Evolutionary conservation across 1,140 invertebrate genomes (phyloP).

Genomic region (Thereuonema tuberculata): DNA sequence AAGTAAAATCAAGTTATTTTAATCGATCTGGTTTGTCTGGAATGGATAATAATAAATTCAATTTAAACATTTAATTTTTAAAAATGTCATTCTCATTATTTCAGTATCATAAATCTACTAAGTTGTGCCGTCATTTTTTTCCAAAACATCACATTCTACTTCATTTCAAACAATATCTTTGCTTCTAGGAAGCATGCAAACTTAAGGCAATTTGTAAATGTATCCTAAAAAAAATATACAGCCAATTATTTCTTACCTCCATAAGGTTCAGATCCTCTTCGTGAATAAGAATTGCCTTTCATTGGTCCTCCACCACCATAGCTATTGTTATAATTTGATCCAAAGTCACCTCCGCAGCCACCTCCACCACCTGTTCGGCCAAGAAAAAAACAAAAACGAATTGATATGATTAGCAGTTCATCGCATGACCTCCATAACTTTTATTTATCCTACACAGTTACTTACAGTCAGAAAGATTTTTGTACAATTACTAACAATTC

Average conservation of each 20-base stretch:
- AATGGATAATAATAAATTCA: no score
- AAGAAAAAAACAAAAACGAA: background rate
- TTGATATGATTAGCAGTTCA: background rate
- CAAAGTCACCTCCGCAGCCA: background rate
- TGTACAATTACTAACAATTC: background rate
- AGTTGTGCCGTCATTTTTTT: no score
- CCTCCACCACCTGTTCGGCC: background rate
- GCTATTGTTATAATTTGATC: background rate
- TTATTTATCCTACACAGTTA: background rate
- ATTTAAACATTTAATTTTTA: no score
- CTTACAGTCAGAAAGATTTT: background rate
- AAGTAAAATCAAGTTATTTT: no score
- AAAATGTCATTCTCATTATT: no score
- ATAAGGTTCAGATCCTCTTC: background rate
- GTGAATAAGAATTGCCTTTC: background rate
- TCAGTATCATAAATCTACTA: no score
- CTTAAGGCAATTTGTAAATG: background rate
- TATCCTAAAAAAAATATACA: background rate
- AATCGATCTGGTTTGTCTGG: no score
- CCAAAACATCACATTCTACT: no score
- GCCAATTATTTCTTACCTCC: background rate
- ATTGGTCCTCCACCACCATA: constrained; percentile 1
- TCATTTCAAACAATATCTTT: no score
- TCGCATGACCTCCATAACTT: background rate
- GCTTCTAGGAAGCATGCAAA: background rate